These are phyloP conservation scores for Brachyhypopomus gauderio DNA, from an alignment of 2,113 vertebrate genomes.

Conservation along the genomic window DNA sequence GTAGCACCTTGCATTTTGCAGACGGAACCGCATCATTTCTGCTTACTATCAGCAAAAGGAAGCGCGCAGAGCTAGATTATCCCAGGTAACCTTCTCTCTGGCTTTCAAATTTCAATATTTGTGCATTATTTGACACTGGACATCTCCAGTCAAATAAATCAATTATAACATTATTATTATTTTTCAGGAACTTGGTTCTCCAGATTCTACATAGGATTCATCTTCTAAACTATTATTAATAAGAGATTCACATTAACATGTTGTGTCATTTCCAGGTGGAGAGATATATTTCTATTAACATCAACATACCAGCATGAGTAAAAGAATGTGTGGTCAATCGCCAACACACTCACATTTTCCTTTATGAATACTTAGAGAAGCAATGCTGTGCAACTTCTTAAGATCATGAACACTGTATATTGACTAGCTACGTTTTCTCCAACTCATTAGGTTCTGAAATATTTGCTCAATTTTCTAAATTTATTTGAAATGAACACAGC, in stretches of 20 bases:
- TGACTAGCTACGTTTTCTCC: not conserved
- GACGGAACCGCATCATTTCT: conserved; percentile 78
- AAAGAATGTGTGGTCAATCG: not conserved
- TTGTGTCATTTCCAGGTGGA: not conserved
- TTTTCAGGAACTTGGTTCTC: conserved; percentile 51
- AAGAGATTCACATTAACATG: not conserved
- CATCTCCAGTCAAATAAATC: not conserved
- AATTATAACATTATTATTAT: not conserved
- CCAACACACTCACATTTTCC: not conserved
- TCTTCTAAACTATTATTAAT: not conserved
- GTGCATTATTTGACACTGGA: not conserved
- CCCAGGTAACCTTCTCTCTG: conserved; percentile 64
- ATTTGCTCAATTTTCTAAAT: conserved; percentile 38
- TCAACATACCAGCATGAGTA: not conserved
- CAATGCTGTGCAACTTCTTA: conserved; percentile 20
- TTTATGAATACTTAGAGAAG: not conserved
- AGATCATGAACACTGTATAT: conserved; percentile 32
- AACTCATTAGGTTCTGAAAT: conserved; percentile 34
- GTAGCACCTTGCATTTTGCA: conserved; percentile 57
- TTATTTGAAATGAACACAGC: conserved; percentile 15
- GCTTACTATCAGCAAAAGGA: conserved; percentile 77
- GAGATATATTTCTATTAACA: conserved; percentile 18
- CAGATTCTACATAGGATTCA: conserved; percentile 42
- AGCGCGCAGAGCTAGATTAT: conserved; percentile 59
- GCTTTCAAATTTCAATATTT: not conserved